phyloP scores from a whole-genome alignment of 1,140 invertebrate genomes.

The Drosophila lowei region DNA sequence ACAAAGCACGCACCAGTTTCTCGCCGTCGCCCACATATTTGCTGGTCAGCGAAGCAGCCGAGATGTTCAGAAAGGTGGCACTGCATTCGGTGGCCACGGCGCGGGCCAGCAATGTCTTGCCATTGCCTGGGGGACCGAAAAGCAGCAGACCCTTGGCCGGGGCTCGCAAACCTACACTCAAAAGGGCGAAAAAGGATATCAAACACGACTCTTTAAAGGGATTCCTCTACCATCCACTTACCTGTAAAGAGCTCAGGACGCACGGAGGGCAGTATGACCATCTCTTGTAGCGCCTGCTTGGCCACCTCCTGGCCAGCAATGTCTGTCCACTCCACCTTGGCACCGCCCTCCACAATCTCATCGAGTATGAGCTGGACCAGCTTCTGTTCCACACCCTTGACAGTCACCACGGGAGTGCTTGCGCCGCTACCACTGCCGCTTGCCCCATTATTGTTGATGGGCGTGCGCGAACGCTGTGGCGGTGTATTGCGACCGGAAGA shows the following conservation, averaged over 20 bases:
- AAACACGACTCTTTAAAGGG: neutral
- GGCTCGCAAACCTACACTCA: constrained; percentile 83
- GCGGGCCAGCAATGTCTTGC: constrained; percentile 95
- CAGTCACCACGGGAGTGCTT: constrained; percentile 83
- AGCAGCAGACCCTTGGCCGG: constrained; percentile 96
- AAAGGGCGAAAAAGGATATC: neutral
- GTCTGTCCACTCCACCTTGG: constrained; percentile 95
- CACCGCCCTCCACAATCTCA: constrained; percentile 90
- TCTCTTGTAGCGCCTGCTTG: constrained; percentile 98
- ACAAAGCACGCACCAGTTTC: constrained; percentile 97
- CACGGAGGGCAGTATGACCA: constrained; percentile 97
- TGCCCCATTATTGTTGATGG: constrained; percentile 69
- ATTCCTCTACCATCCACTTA: constrained; percentile 79
- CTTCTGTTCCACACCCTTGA: constrained; percentile 94
- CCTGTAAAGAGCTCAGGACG: constrained; percentile 98
- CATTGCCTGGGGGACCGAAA: constrained; percentile 94
- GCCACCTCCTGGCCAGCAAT: constrained; percentile 95
- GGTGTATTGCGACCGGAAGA: constrained; percentile 84
- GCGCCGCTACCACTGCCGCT: constrained; percentile 83
- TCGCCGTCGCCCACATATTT: constrained; percentile 99
- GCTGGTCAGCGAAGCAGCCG: constrained; percentile 98
- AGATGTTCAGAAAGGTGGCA: constrained; percentile 98
- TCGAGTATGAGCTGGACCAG: constrained; percentile 91
- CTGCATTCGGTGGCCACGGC: constrained; percentile 95
- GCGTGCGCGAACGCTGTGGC: constrained; percentile 79